Evolutionary conservation across 2,888 invertebrate species (phyloP), one percentile per base, ranked within the genome.

Genomic region (Rhagophthalmus giganteus): DNA sequence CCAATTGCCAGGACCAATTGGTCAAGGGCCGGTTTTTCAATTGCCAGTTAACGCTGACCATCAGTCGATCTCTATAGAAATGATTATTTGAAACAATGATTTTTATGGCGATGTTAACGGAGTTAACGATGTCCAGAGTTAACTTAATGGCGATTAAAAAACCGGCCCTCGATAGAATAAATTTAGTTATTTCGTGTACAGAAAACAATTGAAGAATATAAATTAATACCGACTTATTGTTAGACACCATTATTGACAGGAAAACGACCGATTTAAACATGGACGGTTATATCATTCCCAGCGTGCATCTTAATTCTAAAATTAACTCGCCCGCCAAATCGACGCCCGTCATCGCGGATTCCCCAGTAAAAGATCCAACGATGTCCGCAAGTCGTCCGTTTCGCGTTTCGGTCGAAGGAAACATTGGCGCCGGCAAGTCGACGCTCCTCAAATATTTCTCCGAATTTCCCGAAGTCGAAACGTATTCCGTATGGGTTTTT

Each of bases 401-500:
- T 55, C 63, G 73, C 20, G 74, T 77, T 7, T 74, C 76, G 1
- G 66, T 77, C 10, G 77, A 77, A 60, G 77, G 77, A 6, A 77
- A 77, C 52, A 76, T 76, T 46, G 76, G 76, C 4, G 73, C 76
- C 27, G 77, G 77, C 42, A 77, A 77, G 60, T 74, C 76, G 1
- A 74, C 75, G 4, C 63, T 76, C 8, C 67, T 76, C 10, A 63
- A 74, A 40, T 72, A 75, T 60, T 76, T 76, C 51, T 46, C 68
- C 9, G 61, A 62, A 3, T 68, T 71, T 58, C 57, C 68, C 1
- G 67, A 66, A 2, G 71, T 76, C 25, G 73, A 76, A 65, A 72
- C 71, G 1, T 73, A 74, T 59, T 61, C 71, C 6, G 76, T 76
- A 68, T 24, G 37, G 13, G 24, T 20, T 4, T 25, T n/a, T n/a